Percentiles rank a stretch among this genome's conserved stretches.
phyloP scores from a whole-genome alignment of 1,140 invertebrate genomes.

The Acromyrmex charruanus region DNA sequence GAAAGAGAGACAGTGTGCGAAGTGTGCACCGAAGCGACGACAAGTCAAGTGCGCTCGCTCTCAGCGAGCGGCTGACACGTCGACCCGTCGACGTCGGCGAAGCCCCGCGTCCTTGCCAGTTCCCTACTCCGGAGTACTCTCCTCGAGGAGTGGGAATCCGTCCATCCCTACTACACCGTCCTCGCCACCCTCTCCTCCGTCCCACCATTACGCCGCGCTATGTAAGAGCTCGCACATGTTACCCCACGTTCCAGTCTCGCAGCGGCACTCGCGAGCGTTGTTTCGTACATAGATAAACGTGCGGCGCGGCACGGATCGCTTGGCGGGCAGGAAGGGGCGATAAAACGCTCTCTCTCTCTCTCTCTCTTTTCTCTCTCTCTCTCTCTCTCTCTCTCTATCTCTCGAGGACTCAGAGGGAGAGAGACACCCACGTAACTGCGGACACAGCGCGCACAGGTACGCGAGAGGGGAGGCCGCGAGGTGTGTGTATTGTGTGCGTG shows the following conservation, averaged over 20 bases:
- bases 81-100: constrained; percentile 5
- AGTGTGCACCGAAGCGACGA: constrained; percentile 8
- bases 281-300: constrained; percentile 63
- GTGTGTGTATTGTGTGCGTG: constrained; percentile 6
- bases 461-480: neutral
- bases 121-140: constrained; percentile 33
- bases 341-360: constrained; percentile 57
- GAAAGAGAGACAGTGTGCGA: neutral
- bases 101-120: constrained; percentile 77
- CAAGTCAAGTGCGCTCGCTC: constrained; percentile 30
- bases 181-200: constrained; percentile 41
- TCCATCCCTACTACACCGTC: constrained; percentile 47
- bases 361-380: constrained; percentile 14
- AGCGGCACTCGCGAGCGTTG: constrained; percentile 82
- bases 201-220: constrained; percentile 70
- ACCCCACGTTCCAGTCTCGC: constrained; percentile 85
- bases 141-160: constrained; percentile 34
- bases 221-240: constrained; percentile 85
- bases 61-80: constrained; percentile 65
- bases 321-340: constrained; percentile 58
- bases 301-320: constrained; percentile 56
- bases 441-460: constrained; percentile 33
- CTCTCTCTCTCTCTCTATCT: constrained; percentile 28
- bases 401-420: constrained; percentile 11
- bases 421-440: constrained; percentile 34